Percentiles rank a stretch among this genome's conserved stretches.
These are phyloP conservation scores for Toxotes jaculatrix DNA, from an alignment of 2,113 vertebrate genomes.

Conservation along the genomic window DNA sequence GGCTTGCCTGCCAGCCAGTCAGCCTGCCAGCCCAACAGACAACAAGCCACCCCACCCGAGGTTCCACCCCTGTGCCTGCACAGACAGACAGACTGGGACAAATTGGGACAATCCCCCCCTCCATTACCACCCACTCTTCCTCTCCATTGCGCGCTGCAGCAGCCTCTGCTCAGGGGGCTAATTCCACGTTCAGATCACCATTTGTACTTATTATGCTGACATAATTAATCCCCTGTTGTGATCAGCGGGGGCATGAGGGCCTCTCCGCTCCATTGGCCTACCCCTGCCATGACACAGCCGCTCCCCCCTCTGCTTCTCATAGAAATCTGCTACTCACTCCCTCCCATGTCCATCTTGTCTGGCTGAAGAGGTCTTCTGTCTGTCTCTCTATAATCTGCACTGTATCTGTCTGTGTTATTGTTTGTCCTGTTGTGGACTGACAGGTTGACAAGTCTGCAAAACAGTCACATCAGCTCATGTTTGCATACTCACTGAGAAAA, in stretches of 20 bases:
- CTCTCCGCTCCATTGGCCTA: slow-evolving; percentile 79
- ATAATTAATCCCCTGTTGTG: slow-evolving; percentile 91
- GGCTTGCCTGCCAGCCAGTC: slow-evolving; percentile 60
- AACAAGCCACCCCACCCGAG: slow-evolving; percentile 70
- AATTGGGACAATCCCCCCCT: slow-evolving; percentile 79
- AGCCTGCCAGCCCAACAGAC: slow-evolving; percentile 60
- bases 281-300: slow-evolving; percentile 69
- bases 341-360: slow-evolving; percentile 73
- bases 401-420: slow-evolving; percentile 65
- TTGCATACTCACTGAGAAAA: slow-evolving; percentile 29
- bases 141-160: slow-evolving; percentile 70
- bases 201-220: slow-evolving; percentile 90
- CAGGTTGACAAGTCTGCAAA: slow-evolving; percentile 24
- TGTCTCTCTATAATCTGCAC: slow-evolving; percentile 69
- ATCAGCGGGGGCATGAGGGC: slow-evolving; percentile 87
- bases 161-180: slow-evolving; percentile 84
- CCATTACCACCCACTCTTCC: slow-evolving; percentile 76
- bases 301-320: slow-evolving; percentile 58
- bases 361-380: slow-evolving; percentile 68
- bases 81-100: slow-evolving; percentile 80
- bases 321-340: slow-evolving; percentile 68
- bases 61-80: slow-evolving; percentile 73
- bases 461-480: slow-evolving; percentile 37
- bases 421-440: slow-evolving; percentile 48
- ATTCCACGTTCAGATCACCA: slow-evolving; percentile 88